These are phyloP conservation scores for Malthinus flaveolus DNA, from an alignment of 2,888 invertebrate genomes.

Conservation along the genomic window DNA sequence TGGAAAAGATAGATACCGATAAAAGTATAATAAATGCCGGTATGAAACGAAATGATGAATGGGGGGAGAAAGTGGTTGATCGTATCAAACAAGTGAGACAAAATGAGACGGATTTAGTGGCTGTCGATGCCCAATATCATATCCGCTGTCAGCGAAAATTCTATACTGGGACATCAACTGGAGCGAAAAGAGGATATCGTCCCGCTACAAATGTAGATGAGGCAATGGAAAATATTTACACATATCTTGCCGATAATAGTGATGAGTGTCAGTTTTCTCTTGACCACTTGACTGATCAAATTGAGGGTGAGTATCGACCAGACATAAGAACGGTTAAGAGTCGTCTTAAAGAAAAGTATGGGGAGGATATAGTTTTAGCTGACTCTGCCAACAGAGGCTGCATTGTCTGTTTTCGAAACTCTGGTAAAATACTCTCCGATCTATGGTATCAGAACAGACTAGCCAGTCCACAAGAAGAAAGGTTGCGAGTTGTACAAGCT, in stretches of 20 bases:
- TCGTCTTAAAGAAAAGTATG: background rate
- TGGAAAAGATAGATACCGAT: background rate
- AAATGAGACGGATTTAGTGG: slow-evolving; percentile 6
- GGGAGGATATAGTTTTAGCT: background rate
- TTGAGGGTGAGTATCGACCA: background rate
- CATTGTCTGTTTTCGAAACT: background rate
- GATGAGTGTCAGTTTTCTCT: slow-evolving; percentile 16
- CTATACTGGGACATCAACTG: background rate
- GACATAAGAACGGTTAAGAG: slow-evolving; percentile 7
- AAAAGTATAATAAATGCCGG: background rate
- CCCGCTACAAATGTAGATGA: slow-evolving; percentile 22
- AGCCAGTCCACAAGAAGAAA: background rate
- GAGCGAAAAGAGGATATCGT: slow-evolving; percentile 18
- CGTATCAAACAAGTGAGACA: background rate
- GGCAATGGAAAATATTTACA: slow-evolving; percentile 26
- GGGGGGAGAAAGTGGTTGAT: slow-evolving; percentile 9
- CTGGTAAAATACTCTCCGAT: slow-evolving; percentile 1
- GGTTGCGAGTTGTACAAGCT: background rate
- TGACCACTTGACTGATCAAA: slow-evolving; percentile 15
- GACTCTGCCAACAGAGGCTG: background rate
- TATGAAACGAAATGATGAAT: slow-evolving; percentile 9
- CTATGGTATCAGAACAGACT: slow-evolving; percentile 1
- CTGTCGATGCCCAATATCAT: slow-evolving; percentile 18
- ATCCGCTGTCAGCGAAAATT: background rate
- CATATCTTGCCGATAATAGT: slow-evolving; percentile 10